These are phyloP conservation scores for Notothenia rossii DNA, from an alignment of 2,113 vertebrate species.

Conservation along the genomic window DNA sequence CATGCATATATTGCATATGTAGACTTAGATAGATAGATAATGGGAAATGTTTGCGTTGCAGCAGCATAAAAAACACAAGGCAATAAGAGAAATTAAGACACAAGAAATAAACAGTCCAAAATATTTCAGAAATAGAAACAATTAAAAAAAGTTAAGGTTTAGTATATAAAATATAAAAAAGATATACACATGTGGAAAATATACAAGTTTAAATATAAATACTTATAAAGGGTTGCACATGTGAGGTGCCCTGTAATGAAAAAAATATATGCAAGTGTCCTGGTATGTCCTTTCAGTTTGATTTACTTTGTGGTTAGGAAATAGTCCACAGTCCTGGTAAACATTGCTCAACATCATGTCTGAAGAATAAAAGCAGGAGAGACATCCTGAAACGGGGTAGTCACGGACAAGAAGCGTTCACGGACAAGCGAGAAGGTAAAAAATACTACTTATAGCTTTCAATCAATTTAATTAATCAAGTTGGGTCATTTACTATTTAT, in stretches of 20 bases:
- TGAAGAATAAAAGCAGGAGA: constrained; percentile 8
- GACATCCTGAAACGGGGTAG: background rate
- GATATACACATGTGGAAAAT: too few relatives aligned
- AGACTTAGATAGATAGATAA: background rate
- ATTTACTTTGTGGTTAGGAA: background rate
- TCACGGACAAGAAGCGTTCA: constrained; percentile 1
- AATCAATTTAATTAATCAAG: background rate
- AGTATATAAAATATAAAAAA: too few relatives aligned
- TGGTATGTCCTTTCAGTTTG: too few relatives aligned
- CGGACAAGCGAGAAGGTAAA: background rate
- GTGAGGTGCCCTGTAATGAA: background rate
- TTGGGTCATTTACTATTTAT: background rate
- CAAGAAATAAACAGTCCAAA: too few relatives aligned
- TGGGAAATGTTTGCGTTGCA: too few relatives aligned
- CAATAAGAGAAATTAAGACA: too few relatives aligned
- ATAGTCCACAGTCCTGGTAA: constrained; percentile 3
- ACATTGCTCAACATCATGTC: background rate
- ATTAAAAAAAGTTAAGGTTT: too few relatives aligned
- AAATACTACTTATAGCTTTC: background rate
- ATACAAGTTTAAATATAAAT: too few relatives aligned
- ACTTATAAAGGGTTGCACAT: background rate
- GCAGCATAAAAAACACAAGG: too few relatives aligned
- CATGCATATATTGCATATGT: background rate
- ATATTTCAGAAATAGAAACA: too few relatives aligned
- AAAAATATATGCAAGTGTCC: too few relatives aligned